Evolutionary conservation across 2,113 vertebrate species (phyloP).

Genomic region (Pseudopipra pipra): DNA sequence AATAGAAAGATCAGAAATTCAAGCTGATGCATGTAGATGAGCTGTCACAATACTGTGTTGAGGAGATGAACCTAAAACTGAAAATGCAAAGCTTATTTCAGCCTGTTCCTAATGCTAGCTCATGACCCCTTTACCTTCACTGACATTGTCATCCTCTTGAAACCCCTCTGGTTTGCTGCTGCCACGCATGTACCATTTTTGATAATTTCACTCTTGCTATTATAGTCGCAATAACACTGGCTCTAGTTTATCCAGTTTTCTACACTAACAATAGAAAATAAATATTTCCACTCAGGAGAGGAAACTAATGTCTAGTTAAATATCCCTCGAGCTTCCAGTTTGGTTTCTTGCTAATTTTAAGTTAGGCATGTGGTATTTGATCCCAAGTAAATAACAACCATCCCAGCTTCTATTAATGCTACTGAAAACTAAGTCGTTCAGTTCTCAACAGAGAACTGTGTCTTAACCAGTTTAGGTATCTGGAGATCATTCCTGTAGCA

Average conservation of each 20-base stretch:
- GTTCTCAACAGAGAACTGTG: neutral
- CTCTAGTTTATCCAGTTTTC: neutral
- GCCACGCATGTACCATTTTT: neutral
- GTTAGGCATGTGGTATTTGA: neutral
- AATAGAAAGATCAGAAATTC: neutral
- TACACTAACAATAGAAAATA: neutral
- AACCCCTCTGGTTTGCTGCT: neutral
- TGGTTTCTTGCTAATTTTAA: neutral
- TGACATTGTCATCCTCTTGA: neutral
- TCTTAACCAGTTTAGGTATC: neutral
- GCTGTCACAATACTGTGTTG: neutral
- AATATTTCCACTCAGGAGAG: neutral
- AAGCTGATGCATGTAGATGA: neutral
- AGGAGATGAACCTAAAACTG: neutral
- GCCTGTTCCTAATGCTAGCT: neutral
- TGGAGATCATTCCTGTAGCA: neutral
- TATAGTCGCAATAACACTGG: neutral
- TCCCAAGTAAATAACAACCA: neutral
- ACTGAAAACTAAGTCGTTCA: neutral
- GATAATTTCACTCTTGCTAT: neutral
- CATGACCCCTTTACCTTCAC: neutral
- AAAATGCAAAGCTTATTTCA: neutral
- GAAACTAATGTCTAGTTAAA: neutral
- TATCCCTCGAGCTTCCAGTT: neutral
- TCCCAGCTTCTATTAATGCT: neutral